These are phyloP conservation scores for Danionella cerebrum DNA, from an alignment of 2,113 vertebrate genomes.

Conservation along the genomic window DNA sequence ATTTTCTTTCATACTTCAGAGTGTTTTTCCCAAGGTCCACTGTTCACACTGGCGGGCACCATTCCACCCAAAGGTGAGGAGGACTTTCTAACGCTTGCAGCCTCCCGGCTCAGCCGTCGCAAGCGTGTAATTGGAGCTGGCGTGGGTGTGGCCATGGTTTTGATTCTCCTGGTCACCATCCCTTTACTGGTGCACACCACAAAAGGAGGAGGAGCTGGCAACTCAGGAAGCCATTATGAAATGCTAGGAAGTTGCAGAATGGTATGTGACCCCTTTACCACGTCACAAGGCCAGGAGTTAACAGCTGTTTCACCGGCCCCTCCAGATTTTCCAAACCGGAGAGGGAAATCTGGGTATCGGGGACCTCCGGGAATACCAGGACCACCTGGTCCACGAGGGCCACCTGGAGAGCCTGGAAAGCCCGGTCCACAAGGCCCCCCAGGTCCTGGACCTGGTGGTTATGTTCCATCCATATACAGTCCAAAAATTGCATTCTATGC, in stretches of 20 bases:
- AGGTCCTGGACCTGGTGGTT: conserved; percentile 81
- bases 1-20: conserved; percentile 31
- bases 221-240: conserved; percentile 74
- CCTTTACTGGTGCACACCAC: conserved; percentile 89
- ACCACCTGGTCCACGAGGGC: conserved; percentile 75
- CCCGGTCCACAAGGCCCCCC: conserved; percentile 82
- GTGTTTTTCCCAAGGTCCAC: conserved; percentile 31
- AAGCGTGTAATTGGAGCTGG: conserved; percentile 87
- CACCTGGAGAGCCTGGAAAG: conserved; percentile 82
- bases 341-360: conserved; percentile 74
- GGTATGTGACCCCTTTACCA: conserved; percentile 80
- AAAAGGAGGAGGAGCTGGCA: conserved; percentile 65
- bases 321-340: conserved; percentile 76
- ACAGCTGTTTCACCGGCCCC: conserved; percentile 68
- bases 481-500: conserved; percentile 95
- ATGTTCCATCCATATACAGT: conserved; percentile 80
- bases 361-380: conserved; percentile 75
- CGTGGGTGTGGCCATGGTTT: conserved; percentile 90
- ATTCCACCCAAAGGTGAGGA: conserved; percentile 90
- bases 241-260: conserved; percentile 87
- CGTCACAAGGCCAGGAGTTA: conserved; percentile 73
- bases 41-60: conserved; percentile 68
- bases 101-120: conserved; percentile 84
- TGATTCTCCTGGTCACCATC: conserved; percentile 87
- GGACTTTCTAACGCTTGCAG: conserved; percentile 90